A percentile compares a stretch with the other conserved stretches of the same genome.
Evolutionary conservation across 1,140 invertebrate species (phyloP).

Genomic region (Ips nitidus): DNA sequence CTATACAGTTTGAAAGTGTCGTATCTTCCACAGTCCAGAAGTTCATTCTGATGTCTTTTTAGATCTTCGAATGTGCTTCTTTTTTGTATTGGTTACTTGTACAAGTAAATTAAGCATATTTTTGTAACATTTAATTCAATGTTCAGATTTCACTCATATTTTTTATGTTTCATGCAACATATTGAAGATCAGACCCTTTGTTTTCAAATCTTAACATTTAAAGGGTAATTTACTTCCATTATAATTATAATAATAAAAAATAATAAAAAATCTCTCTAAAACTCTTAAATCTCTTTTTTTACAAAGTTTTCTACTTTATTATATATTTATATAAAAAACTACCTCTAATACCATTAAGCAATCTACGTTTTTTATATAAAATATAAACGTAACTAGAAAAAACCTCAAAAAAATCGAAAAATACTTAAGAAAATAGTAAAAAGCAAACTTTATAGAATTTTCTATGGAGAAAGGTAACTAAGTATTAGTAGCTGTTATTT

Average conservation of each 20-base stretch:
- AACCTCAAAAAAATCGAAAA: conserved; percentile 22
- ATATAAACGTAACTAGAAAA: conserved; percentile 3
- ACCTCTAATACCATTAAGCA: conserved; percentile 26
- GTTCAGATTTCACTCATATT: conserved; percentile 14
- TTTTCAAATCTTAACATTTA: conserved; percentile 18
- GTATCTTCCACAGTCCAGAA: conserved; percentile 28
- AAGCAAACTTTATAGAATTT: neutral
- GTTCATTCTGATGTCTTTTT: conserved; percentile 17
- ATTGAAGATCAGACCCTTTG: conserved; percentile 4
- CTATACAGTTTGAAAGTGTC: conserved; percentile 14
- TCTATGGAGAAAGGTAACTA: conserved; percentile 16
- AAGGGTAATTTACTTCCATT: conserved; percentile 28
- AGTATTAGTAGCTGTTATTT: conserved; percentile 24
- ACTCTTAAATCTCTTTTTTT: conserved; percentile 28
- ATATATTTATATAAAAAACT: conserved; percentile 26
- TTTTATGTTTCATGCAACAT: conserved; percentile 9
- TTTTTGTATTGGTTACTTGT: conserved; percentile 32
- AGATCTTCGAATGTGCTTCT: conserved; percentile 19
- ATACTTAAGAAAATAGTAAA: conserved; percentile 20
- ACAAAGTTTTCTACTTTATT: conserved; percentile 15
- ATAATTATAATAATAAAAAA: conserved; percentile 28
- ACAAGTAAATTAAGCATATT: conserved; percentile 31
- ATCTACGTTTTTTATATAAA: conserved; percentile 28
- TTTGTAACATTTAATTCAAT: conserved; percentile 30
- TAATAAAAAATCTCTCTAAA: conserved; percentile 37